A percentile compares a stretch with the other conserved stretches of the same genome.
Evolutionary conservation across 2,888 invertebrate genomes (phyloP).

Genomic region (Cryptocheilus praepositus): DNA sequence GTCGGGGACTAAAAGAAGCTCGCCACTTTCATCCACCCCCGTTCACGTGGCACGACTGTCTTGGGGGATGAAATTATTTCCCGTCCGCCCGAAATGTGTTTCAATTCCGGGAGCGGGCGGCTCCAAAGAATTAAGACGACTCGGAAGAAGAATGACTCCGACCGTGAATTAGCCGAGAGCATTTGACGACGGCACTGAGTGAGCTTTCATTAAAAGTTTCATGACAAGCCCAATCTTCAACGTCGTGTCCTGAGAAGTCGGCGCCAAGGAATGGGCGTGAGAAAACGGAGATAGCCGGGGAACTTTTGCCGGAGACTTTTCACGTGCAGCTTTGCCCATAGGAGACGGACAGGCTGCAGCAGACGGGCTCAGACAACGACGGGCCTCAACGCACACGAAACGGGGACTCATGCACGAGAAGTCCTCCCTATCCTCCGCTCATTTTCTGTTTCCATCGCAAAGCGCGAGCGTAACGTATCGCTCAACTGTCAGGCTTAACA

Average conservation of each 20-base stretch:
- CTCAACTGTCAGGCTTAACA: neutral
- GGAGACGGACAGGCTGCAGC: no score
- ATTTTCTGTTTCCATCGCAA: neutral
- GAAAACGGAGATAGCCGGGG: conserved; percentile 43
- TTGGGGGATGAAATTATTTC: conserved; percentile 3
- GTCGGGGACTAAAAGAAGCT: neutral
- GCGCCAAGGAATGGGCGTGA: conserved; percentile 31
- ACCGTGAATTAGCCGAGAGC: conserved; percentile 44
- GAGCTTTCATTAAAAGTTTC: conserved; percentile 55
- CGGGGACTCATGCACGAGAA: neutral
- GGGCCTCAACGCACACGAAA: no score
- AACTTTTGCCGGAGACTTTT: conserved; percentile 39
- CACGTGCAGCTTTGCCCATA: conserved; percentile 14
- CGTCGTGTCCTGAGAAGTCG: conserved; percentile 30
- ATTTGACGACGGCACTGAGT: conserved; percentile 38
- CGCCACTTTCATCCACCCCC: neutral
- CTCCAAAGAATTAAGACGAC: conserved; percentile 25
- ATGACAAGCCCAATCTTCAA: conserved; percentile 47
- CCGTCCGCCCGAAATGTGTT: conserved; percentile 5
- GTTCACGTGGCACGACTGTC: neutral
- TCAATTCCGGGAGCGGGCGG: conserved; percentile 13
- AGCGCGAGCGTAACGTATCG: neutral
- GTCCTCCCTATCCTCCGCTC: neutral
- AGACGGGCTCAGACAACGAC: no score
- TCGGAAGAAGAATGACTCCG: conserved; percentile 21